Base-by-base conservation (phyloP, 2,888 invertebrate genomes). In the Creontiades dilutus region DNA sequence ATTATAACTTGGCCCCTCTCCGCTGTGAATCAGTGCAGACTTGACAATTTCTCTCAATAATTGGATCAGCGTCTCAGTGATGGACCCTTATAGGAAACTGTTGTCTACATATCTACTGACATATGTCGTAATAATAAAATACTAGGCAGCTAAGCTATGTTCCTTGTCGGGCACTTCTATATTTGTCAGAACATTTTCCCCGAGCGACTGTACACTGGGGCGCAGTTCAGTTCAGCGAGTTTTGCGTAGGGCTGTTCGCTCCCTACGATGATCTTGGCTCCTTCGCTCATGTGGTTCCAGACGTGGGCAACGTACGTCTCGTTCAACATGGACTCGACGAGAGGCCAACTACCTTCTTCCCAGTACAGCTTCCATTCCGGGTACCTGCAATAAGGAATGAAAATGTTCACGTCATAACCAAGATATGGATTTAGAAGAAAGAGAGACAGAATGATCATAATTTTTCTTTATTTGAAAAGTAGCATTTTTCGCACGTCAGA, bases 271-370 rank as follows among this genome's bases (percentile, higher is more conserved):
- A 91, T 47, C 0, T 7, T 11, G 0, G 48, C 89, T 2, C 14
- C 28, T 14, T 75, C 47, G 14, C 86, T 90, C 88, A 91, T 81
- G 80, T 91, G 89, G 78, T 91, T 91, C 91, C 91, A 91, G 16
- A 91, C 78, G 85, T 91, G 91, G 7, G 90, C 90, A 16, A 90
- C 87, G 78, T 86, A 91, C 13, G 90, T 90, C 5, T 90, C 88
- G 13, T 91, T 91, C 46, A 91, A 61, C 55, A 61, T 55, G 13
- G 76, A 76, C 28, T 68, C 68, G 0, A 85, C 75, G 13, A 19
- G 13, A 16, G 52, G 46, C 46, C 86, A 48, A 16, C 57, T 16
- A 2, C 16, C 48, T 37, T 82, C 75, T 19, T 84, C 47, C 75
- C 87, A 91, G 85, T 87, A 91, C 0, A 82, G 85, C 27, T n/a